Percentiles rank a stretch among this genome's conserved stretches.
Conservation (phyloP, 2,797 vertebrate genomes). For the Enteromius viviparus region DNA sequence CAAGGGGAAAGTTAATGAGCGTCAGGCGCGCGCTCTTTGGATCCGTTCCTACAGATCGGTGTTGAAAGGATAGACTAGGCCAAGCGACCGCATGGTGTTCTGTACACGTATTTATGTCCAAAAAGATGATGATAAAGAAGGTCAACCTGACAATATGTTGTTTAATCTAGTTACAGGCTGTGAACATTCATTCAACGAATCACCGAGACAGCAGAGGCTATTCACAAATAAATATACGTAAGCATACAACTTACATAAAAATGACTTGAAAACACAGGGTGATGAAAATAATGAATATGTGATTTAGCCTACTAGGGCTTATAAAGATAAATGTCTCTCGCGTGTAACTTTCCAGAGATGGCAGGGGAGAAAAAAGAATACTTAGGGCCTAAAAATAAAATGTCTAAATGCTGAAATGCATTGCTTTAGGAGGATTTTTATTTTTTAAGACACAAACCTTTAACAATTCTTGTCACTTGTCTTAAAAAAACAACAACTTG, state of each 20-base stretch:
- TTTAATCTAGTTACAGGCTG: constrained; percentile 17
- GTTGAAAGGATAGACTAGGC: constrained; percentile 85
- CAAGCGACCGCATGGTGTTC: constrained; percentile 71
- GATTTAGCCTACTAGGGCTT: too few relatives aligned
- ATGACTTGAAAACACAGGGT: not conserved
- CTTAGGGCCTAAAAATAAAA: too few relatives aligned
- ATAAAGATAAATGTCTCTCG: not conserved
- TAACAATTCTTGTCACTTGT: not conserved
- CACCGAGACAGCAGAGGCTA: not conserved
- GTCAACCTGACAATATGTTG: constrained; percentile 80
- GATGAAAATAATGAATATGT: not conserved
- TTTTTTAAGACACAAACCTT: not conserved
- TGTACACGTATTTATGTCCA: constrained; percentile 83
- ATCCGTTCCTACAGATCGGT: constrained; percentile 87
- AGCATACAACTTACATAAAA: not conserved
- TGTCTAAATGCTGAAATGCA: too few relatives aligned
- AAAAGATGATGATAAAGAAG: constrained; percentile 78
- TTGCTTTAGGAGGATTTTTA: too few relatives aligned
- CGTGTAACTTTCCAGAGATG: not conserved
- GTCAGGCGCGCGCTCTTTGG: constrained; percentile 86
- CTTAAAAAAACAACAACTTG: too few relatives aligned
- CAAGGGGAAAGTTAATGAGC: constrained; percentile 96
- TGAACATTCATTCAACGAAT: constrained; percentile 13
- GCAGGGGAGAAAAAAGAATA: too few relatives aligned
- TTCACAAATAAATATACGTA: not conserved